Evolutionary conservation across 1,140 invertebrate species (phyloP).

Genomic region (Hycleus phaleratus): DNA sequence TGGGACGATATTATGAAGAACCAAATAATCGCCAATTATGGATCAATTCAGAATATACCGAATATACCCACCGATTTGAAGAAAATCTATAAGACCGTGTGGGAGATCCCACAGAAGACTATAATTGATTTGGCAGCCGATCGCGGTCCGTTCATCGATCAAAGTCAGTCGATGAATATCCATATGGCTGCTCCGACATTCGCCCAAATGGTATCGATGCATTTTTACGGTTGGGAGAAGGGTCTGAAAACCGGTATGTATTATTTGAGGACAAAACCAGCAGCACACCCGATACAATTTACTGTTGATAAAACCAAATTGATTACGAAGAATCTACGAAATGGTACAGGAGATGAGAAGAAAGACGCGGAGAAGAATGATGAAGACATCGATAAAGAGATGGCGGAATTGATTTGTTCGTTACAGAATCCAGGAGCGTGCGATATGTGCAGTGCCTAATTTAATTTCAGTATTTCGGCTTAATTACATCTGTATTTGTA

Average conservation of each 20-base stretch:
- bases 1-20: slow-evolving; percentile 99
- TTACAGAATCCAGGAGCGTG: slow-evolving; percentile 84
- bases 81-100: slow-evolving; percentile 93
- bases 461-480: not conserved
- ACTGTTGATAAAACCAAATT: slow-evolving; percentile 90
- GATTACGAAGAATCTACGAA: slow-evolving; percentile 34
- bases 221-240: slow-evolving; percentile 96
- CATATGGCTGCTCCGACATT: slow-evolving; percentile 92
- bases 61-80: slow-evolving; percentile 85
- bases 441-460: slow-evolving; percentile 59
- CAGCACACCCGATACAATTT: slow-evolving; percentile 94
- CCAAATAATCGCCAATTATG: slow-evolving; percentile 81
- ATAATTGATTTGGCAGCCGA: slow-evolving; percentile 97
- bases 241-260: slow-evolving; percentile 99
- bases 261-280: slow-evolving; percentile 93
- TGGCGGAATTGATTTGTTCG: slow-evolving; percentile 71
- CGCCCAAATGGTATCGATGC: slow-evolving; percentile 93
- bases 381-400: slow-evolving; percentile 48
- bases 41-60: slow-evolving; percentile 89
- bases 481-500: too few relatives aligned
- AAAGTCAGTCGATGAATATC: slow-evolving; percentile 96
- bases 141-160: slow-evolving; percentile 95
- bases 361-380: slow-evolving; percentile 41
- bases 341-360: slow-evolving; percentile 34
- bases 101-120: slow-evolving; percentile 95